Base-by-base conservation (phyloP, 2,113 vertebrate species). In the Glareola pratincola region DNA sequence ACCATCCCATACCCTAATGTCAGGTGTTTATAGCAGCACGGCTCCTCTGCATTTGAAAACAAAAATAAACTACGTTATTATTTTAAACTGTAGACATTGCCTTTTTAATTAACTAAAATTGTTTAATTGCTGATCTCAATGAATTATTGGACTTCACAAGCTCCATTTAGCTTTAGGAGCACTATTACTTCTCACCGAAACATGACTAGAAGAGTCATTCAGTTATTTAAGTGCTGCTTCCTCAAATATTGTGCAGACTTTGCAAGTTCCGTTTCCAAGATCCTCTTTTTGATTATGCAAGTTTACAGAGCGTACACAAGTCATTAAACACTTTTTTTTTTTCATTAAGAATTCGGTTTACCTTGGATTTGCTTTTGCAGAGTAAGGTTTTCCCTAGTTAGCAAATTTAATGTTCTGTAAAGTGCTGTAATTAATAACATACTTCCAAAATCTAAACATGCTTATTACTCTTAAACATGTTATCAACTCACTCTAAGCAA, bases 271-370 rank as follows among this genome's bases (percentile, higher is more conserved):
- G 8, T 62, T 94, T 95, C 60, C 69, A 92, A 92, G 82, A 92
- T 96, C 92, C 95, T 93, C 92, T 93, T 95, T 95, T 74, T 67
- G 88, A 92, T 96, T 91, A 75, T 0, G 5, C 94, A 94, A 96
- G 83, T 78, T 91, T 91, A 84, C 71, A 77, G 92, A 95, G 83
- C 2, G 12, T 43, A 41, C n/a, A 41, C 8, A 30, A 79, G 47
- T 92, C 72, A 84, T 85, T 96, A 88, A 94, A 73, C n/a, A 27
- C 29, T 77, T 19, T 26, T 62, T 53, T 59, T 68, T 68, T 27
- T 34, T 23, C 10, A 17, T 53, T 64, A 54, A 81, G 32, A 79
- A 88, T 67, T 83, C n/a, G 9, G 9, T 74, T 88, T 72, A 86
- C 79, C 54, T 77, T 78, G 45, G 43, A 39, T 90, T 91, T 88